phyloP scores from a whole-genome alignment of 2,113 vertebrate genomes.

The Cyanoderma ruficeps region DNA sequence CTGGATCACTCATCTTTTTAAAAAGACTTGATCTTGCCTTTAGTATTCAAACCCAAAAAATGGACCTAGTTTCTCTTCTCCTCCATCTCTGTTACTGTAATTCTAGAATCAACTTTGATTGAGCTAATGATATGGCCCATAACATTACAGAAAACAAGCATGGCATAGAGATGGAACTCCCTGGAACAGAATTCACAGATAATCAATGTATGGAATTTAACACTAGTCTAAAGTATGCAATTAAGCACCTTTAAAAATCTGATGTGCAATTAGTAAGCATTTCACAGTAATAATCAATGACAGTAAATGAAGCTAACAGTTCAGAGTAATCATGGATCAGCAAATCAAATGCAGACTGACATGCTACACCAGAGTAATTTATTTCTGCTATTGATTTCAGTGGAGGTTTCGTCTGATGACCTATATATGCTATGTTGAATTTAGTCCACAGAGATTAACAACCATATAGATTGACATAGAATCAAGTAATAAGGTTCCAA shows the following conservation, averaged over 20 bases:
- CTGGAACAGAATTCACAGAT: neutral
- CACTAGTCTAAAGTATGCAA: neutral
- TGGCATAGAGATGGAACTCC: neutral
- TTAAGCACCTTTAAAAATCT: constrained; percentile 51
- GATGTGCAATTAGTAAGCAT: constrained; percentile 46
- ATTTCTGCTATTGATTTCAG: constrained; percentile 44
- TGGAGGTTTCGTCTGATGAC: constrained; percentile 5
- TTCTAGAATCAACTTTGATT: neutral
- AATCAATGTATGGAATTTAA: neutral
- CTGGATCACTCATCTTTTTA: neutral
- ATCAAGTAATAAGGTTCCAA: neutral
- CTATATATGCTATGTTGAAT: neutral
- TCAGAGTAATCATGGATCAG: constrained; percentile 28
- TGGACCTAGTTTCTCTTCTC: neutral
- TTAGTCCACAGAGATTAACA: neutral
- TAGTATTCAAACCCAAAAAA: neutral
- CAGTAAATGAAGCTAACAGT: constrained; percentile 38
- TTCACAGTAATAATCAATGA: constrained; percentile 51
- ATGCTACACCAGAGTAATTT: neutral
- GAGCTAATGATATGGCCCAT: neutral
- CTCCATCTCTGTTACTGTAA: neutral
- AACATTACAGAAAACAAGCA: neutral
- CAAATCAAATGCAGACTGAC: constrained; percentile 43
- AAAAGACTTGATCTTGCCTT: neutral
- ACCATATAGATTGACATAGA: neutral